Evolutionary conservation across 92 coral and sea anemone genomes (phyloP).

Genomic region (Hydrozoanthus gracilis): DNA sequence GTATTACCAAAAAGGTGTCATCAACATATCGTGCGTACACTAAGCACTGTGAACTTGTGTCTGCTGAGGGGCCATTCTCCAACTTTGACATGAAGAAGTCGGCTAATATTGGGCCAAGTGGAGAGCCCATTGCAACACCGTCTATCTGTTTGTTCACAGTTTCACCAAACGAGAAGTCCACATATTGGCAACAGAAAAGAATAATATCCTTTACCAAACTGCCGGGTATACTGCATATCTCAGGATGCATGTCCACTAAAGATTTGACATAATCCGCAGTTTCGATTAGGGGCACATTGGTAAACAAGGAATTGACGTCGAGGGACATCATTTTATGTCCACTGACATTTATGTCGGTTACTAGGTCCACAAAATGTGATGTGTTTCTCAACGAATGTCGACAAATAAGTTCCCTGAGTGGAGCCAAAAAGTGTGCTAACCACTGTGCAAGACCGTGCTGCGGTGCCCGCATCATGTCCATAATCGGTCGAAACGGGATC

Average conservation of each 20-base stretch:
- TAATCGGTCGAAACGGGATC: too few relatives aligned
- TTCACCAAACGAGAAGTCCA: too few relatives aligned
- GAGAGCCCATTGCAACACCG: background rate
- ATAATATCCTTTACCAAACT: background rate
- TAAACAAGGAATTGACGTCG: background rate
- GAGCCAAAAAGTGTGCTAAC: background rate
- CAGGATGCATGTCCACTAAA: background rate
- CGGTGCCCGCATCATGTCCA: too few relatives aligned
- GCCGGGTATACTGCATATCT: background rate
- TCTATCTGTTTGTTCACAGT: background rate
- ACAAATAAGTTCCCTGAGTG: background rate
- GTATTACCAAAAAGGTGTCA: background rate
- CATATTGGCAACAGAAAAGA: background rate
- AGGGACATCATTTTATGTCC: background rate
- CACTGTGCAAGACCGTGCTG: background rate
- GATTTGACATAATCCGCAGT: background rate
- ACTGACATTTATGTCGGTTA: background rate
- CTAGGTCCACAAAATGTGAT: background rate
- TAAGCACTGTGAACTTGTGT: too few relatives aligned
- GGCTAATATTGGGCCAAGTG: background rate
- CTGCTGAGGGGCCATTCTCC: background rate
- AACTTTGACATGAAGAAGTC: background rate
- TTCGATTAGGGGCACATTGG: background rate
- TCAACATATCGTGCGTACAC: background rate
- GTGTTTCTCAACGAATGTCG: background rate